These are phyloP conservation scores for Schrankia costaestrigalis DNA, from an alignment of 2,888 invertebrate genomes.

Conservation along the genomic window DNA sequence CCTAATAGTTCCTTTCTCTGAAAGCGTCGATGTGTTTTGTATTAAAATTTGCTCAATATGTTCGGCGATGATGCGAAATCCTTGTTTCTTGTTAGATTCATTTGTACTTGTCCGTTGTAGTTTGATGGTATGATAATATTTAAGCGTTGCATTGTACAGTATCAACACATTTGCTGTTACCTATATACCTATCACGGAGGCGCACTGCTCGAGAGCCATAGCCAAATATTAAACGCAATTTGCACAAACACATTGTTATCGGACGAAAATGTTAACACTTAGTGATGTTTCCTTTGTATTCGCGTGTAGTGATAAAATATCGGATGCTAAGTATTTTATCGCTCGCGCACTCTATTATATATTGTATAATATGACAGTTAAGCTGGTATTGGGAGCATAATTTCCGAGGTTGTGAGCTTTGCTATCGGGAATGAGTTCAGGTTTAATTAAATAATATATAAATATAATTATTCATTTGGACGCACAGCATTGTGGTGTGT, in stretches of 20 bases:
- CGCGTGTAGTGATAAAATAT: conserved; percentile 26
- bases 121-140: conserved; percentile 25
- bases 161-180: conserved; percentile 40
- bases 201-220: conserved; percentile 40
- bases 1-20: conserved; percentile 67
- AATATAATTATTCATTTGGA: conserved; percentile 58
- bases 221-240: conserved; percentile 40
- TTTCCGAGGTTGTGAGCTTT: conserved; percentile 79
- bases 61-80: conserved; percentile 52
- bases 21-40: conserved; percentile 58
- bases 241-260: conserved; percentile 52
- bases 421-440: conserved; percentile 77
- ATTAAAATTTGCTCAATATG: conserved; percentile 73
- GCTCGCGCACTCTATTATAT: conserved; percentile 46
- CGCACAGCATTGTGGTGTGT: conserved; percentile 75
- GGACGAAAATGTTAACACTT: conserved; percentile 28
- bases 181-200: conserved; percentile 50
- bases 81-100: conserved; percentile 40
- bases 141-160: conserved; percentile 33
- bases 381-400: conserved; percentile 81
- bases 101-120: conserved; percentile 29
- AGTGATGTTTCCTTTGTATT: conserved; percentile 35
- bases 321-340: conserved; percentile 35
- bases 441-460: conserved; percentile 55
- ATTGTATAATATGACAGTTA: conserved; percentile 63